Base-by-base conservation (phyloP, 2,888 invertebrate species). In the Acleris sparsana region DNA sequence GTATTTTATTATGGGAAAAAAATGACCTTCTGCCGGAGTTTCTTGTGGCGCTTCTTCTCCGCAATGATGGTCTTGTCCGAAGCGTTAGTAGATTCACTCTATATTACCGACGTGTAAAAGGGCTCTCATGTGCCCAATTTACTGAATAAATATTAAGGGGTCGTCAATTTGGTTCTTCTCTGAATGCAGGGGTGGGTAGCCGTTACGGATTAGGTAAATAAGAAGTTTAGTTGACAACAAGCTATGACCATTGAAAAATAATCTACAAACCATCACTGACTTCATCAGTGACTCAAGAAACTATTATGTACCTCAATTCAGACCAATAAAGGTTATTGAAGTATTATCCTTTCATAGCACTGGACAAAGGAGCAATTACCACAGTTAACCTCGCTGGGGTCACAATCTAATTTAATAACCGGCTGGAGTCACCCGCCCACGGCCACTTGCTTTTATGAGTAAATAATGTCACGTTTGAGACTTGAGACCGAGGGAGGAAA, bases 351-450 rank as follows among this genome's bases (percentile, higher is more conserved):
- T 63, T 57, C 63, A 63, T 63, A 55, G 57, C 63, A 69, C 72
- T 76, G 58, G 75, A 82, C 75, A 83, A 79, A 80, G 80, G 80
- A 73, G 80, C 85, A 87, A 88, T 88, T 86, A 87, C 82, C 70
- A 71, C 73, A 83, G 85, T 87, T 85, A 87, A 87, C 85, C 84
- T 78, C 77, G 61, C 75, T 76, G 80, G 81, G 86, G 83, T 86
- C 87, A 86, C 86, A 83, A 83, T 84, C 77, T 88, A 87, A 88
- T 88, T 82, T 82, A 87, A 87, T 88, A 80, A 80, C 68, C 71
- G 60, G 71, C 64, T 53, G 65, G 60, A 52, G 62, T 58, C 67
- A 56, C 55, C 70, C 56, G 55, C 56, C 53, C 64, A 58, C 62
- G 49, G 25, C 55, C 65, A 60, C 60, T 65, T 58, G 48, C 33